A percentile compares a stretch with the other conserved stretches of the same genome.
Evolutionary conservation across 2,888 invertebrate genomes (phyloP).

Genomic region (Melieria picta): DNA sequence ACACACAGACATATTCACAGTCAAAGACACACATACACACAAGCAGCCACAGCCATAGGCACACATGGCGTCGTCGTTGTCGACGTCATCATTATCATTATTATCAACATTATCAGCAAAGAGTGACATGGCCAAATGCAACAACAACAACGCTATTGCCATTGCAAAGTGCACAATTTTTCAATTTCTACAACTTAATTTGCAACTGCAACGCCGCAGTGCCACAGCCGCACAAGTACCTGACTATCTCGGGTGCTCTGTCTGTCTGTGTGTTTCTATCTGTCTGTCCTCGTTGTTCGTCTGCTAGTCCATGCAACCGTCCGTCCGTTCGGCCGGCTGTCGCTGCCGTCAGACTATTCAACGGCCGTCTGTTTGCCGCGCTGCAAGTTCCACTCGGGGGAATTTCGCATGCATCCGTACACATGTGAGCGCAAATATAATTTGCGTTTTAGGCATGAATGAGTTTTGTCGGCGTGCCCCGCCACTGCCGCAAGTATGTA

Average conservation of each 20-base stretch:
- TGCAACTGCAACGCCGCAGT: constrained; percentile 4
- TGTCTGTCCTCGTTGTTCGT: neutral
- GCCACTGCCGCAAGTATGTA: constrained; percentile 3
- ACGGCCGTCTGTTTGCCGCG: neutral
- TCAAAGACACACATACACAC: neutral
- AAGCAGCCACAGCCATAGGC: neutral
- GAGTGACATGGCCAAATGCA: too few species aligned
- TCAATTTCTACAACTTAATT: constrained; percentile 35
- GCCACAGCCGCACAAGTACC: neutral
- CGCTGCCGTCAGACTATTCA: constrained; percentile 19
- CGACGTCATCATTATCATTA: too few species aligned
- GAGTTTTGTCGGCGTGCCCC: constrained; percentile 16
- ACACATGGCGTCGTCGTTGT: too few species aligned
- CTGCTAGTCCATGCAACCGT: neutral
- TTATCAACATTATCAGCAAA: too few species aligned
- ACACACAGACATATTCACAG: neutral
- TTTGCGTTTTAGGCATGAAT: constrained; percentile 46
- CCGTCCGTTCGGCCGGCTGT: neutral
- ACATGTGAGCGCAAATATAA: constrained; percentile 39
- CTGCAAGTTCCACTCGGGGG: neutral
- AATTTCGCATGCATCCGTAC: constrained; percentile 7
- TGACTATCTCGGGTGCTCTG: constrained; percentile 3
- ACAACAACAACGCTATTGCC: neutral
- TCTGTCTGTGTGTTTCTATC: constrained; percentile 1
- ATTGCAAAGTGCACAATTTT: constrained; percentile 30